A percentile compares a stretch with the other conserved stretches of the same genome.
These are phyloP conservation scores for Ctenodactylus gundi DNA, from an alignment of 2,113 vertebrate genomes.

Conservation along the genomic window DNA sequence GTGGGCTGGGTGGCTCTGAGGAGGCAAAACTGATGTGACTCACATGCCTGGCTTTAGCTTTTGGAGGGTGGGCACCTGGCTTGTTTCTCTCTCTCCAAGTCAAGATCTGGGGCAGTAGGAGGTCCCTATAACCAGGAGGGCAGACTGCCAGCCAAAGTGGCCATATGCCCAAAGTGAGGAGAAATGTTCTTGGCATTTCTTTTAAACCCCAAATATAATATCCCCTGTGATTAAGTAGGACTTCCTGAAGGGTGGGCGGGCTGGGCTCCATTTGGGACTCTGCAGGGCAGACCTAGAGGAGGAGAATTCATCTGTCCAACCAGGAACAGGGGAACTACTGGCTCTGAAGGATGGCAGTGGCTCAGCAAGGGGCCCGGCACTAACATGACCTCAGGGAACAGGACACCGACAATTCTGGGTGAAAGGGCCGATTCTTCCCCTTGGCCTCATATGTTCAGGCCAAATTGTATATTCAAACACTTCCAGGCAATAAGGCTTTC, in stretches of 20 bases:
- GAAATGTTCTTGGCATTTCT: neutral
- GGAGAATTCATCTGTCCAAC: neutral
- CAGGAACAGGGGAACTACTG: neutral
- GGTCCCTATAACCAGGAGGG: neutral
- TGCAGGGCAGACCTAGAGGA: neutral
- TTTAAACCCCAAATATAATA: neutral
- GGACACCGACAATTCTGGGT: neutral
- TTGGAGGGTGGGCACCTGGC: neutral
- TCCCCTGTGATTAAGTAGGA: neutral
- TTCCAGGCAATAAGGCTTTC: conserved; percentile 71
- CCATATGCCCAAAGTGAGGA: neutral
- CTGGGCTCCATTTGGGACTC: neutral
- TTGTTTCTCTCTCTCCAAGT: conserved; percentile 31
- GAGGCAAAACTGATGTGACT: neutral
- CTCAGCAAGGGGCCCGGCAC: neutral
- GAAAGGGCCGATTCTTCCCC: conserved; percentile 59
- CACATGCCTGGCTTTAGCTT: neutral
- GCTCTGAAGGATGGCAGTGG: neutral
- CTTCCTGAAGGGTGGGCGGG: neutral
- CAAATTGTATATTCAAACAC: conserved; percentile 55
- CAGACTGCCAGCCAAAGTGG: neutral
- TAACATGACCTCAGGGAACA: neutral
- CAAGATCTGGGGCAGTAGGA: neutral
- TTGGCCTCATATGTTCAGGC: conserved; percentile 25
- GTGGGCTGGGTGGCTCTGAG: neutral